Conservation (phyloP, 2,888 invertebrate genomes). For the Alcis repandata region DNA sequence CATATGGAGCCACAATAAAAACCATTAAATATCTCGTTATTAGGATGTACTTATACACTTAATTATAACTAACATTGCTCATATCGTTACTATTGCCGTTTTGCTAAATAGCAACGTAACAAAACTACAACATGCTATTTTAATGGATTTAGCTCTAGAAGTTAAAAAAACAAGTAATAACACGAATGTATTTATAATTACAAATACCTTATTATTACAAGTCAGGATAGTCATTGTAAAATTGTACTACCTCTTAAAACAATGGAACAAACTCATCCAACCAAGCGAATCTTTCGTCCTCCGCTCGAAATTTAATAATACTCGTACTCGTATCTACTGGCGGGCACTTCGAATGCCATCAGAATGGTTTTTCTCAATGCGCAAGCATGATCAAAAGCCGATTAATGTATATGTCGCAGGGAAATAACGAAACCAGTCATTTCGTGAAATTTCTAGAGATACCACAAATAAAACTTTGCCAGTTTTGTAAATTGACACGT, state of each 20-base stretch:
- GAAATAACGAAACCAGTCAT: too few species aligned
- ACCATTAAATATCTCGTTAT: background rate
- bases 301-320: background rate
- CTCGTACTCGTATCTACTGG: too few species aligned
- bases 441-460: too few species aligned
- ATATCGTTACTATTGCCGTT: background rate
- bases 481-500: too few species aligned
- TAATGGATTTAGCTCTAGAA: background rate
- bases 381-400: slow-evolving; percentile 57
- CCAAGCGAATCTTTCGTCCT: background rate
- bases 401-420: slow-evolving; percentile 48
- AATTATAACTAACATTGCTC: background rate
- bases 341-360: background rate
- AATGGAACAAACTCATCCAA: background rate
- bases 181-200: too few species aligned
- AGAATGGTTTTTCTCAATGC: background rate
- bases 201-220: too few species aligned
- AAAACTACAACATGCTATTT: background rate
- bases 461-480: too few species aligned
- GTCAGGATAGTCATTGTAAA: too few species aligned
- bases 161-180: too few species aligned
- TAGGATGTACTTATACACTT: background rate
- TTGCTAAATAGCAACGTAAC: background rate
- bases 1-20: slow-evolving; percentile 38
- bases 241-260: too few species aligned